Base-by-base conservation (phyloP, 2,113 vertebrate genomes). In the Plectropomus leopardus region DNA sequence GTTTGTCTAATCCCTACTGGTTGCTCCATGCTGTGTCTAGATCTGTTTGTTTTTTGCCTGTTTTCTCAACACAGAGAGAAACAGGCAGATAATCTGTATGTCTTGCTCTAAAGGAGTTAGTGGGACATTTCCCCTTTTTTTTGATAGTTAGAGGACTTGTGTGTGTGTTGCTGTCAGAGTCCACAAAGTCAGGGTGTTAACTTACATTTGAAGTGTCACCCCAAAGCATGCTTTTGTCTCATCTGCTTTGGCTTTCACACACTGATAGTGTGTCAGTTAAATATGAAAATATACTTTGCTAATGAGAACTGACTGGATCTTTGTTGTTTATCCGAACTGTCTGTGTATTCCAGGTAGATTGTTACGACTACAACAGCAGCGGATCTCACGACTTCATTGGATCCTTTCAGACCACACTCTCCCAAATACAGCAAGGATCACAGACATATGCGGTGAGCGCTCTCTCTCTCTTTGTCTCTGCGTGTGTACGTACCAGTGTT, bases 321-420 rank as follows among this genome's bases (percentile, higher is more conserved):
- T 21, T 42, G 30, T 21, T 13, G 11, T 32, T 72, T 55, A 44
- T 61, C n/a, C 16, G 2, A 4, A 58, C 53, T n/a, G 32, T 87
- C 86, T 70, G 4, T 93, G 13, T 83, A 68, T 93, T 54, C 15
- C 86, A 99, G 98, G 94, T 99, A 44, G 97, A 98, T 26, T 99
- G 98, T 82, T 96, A 96, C 28, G 97, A 99, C 90, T 95, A 98
- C 86, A 98, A 99, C 72, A 93, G 57, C 72, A 98, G 97, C 57
- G 98, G 98, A 0, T 98, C 97, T 42, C 98, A 99, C 61, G 96
- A 98, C 88, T 91, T 98, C 16, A 99, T 99, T 44, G 98, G 98
- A 60, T 95, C 93, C 70, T 99, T 99, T 89, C 95, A 97, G 66
- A 94, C 97, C 1, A 96, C 95, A 0, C 92, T 99, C 92, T 92